Base-by-base conservation (phyloP, 2,113 vertebrate species). In the Microtus ochrogaster region DNA sequence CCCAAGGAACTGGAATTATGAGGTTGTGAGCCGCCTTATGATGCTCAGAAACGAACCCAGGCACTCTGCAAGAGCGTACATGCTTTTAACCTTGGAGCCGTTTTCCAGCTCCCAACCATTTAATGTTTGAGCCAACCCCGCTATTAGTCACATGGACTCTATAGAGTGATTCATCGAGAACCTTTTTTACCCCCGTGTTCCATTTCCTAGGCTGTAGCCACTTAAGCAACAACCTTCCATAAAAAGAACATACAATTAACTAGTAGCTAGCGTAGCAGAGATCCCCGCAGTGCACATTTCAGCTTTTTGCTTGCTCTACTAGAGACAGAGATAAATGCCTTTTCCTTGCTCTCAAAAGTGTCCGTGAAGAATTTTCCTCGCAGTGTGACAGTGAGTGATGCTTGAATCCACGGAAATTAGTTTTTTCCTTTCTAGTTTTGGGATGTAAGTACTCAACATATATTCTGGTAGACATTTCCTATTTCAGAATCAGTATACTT, bases 191-290 rank as follows among this genome's bases (percentile, higher is more conserved):
- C 44, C 19, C 82, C 47, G n/a, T 11, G 21, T 92, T 95, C 91
- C 74, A 90, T 86, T 90, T 96, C 44, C 81, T 61, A 96, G 86
- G 81, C 44, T 89, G 22, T 28, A 96, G 87, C 79, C 92, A 86
- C 68, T 90, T 85, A 63, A 87, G 90, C 82, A 95, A 82, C 72
- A 92, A 33, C 82, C 44, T 90, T 88, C 66, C 52, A 95, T 68
- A 92, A 82, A 96, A 96, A 95, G 91, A 84, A 68, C 66, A 68
- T 28, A 88, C 8, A 78, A 79, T 96, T 89, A 94, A 79, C 87
- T 52, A 33, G 58, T 3, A 87, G 83, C 52, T 36, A 65, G 28
- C 19, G 16, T 1, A 74, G 92, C 79, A 72, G 10, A 22, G 30
- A 58, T 82, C 58, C n/a, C 55, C 26, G 36, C 33, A 13, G 30